phyloP scores from a whole-genome alignment of 2,797 vertebrate species.

The Naso thynnoides region DNA sequence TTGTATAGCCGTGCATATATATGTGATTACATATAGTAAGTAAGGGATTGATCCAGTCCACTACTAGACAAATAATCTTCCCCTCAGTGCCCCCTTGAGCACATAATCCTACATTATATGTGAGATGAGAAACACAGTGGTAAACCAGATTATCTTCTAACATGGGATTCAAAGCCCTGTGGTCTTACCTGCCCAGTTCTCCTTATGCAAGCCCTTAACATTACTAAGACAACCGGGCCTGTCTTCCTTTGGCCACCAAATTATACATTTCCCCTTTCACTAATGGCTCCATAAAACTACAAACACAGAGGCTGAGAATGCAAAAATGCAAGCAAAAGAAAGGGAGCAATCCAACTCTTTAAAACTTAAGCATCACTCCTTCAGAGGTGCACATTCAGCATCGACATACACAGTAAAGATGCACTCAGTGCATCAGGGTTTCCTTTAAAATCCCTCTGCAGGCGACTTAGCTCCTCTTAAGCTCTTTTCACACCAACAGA shows the following conservation, averaged over 20 bases:
- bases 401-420: constrained; percentile 7
- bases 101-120: constrained; percentile 45
- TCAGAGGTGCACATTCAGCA: constrained; percentile 52
- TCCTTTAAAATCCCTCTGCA: constrained; percentile 53
- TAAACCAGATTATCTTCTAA: constrained; percentile 11
- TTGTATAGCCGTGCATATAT: not conserved
- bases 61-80: constrained; percentile 33
- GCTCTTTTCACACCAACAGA: constrained; percentile 53
- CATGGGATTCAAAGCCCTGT: constrained; percentile 13
- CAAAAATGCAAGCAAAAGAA: constrained; percentile 13
- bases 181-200: constrained; percentile 19
- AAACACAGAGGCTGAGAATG: constrained; percentile 4
- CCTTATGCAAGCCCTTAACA: constrained; percentile 5
- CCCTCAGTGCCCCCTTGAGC: constrained; percentile 23
- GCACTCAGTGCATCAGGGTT: constrained; percentile 21
- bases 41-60: constrained; percentile 19
- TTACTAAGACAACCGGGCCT: not conserved
- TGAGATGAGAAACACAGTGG: constrained; percentile 28
- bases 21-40: constrained; percentile 3
- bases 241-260: not conserved
- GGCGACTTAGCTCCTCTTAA: constrained; percentile 54
- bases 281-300: constrained; percentile 1
- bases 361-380: constrained; percentile 17
- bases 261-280: not conserved
- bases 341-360: constrained; percentile 13